Conservation (phyloP, 2,797 vertebrate genomes). For the Microctenopoma steveboyesi region DNA sequence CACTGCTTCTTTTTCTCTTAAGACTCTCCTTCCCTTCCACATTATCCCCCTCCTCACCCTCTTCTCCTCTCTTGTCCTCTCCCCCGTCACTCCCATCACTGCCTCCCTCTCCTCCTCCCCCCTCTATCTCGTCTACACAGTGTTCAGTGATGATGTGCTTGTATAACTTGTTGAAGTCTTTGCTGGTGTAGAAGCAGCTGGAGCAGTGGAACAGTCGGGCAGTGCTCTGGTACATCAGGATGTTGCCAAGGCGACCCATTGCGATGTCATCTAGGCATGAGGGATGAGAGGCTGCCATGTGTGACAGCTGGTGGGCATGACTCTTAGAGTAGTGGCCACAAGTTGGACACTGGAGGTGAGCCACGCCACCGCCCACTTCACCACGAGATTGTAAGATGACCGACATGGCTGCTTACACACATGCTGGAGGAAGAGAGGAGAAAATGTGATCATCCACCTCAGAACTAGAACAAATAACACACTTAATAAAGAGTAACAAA, state of each 20-base stretch:
- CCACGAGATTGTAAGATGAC: slow-evolving; percentile 18
- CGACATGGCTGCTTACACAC: slow-evolving; percentile 27
- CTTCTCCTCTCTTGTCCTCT: neutral
- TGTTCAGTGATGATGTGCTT: slow-evolving; percentile 69
- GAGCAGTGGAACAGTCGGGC: slow-evolving; percentile 73
- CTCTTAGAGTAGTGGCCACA: slow-evolving; percentile 68
- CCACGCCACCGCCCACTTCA: slow-evolving; percentile 32
- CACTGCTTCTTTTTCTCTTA: neutral
- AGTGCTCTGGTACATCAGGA: slow-evolving; percentile 69
- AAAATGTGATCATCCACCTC: too few relatives aligned
- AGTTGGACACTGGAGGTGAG: slow-evolving; percentile 66
- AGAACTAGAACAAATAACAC: too few relatives aligned
- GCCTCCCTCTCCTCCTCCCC: neutral
- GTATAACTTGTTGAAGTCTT: slow-evolving; percentile 71
- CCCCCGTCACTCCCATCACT: neutral
- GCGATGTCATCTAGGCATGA: slow-evolving; percentile 36
- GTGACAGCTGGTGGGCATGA: slow-evolving; percentile 69
- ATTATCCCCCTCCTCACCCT: neutral
- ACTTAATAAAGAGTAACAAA: too few relatives aligned
- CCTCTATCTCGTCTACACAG: slow-evolving; percentile 51
- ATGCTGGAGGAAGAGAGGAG: too few relatives aligned
- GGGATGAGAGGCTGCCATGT: slow-evolving; percentile 65
- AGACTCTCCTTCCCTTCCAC: neutral
- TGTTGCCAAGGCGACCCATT: slow-evolving; percentile 69
- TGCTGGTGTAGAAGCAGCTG: slow-evolving; percentile 66